Conservation (phyloP, 2,797 vertebrate species). For the Helarctos malayanus region DNA sequence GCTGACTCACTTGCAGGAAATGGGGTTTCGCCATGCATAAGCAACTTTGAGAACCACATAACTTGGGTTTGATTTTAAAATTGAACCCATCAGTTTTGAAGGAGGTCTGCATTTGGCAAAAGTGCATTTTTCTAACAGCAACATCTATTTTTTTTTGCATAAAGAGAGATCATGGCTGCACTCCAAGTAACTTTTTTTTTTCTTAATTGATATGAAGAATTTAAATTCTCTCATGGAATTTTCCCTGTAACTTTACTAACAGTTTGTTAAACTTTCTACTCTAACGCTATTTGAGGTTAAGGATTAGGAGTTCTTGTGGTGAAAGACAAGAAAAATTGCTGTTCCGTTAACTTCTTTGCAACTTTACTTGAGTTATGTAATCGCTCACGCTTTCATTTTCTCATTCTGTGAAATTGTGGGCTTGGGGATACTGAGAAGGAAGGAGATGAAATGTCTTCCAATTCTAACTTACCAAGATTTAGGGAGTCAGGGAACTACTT, state of each 20-base stretch:
- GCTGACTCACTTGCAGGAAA: conserved; percentile 72
- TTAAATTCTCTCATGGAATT: conserved; percentile 56
- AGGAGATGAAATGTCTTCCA: not conserved
- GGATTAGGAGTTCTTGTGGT: not conserved
- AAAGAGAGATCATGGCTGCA: not conserved
- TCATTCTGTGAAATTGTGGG: not conserved
- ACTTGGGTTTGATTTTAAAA: conserved; percentile 74
- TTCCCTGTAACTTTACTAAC: conserved; percentile 46
- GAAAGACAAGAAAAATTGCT: conserved; percentile 15
- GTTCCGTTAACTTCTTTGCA: not conserved
- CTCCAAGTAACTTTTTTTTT: not conserved
- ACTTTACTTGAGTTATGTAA: not conserved
- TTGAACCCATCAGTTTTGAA: conserved; percentile 55
- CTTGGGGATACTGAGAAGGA: not conserved
- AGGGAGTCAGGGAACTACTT: not conserved
- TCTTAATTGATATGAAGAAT: conserved; percentile 31
- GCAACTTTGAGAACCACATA: conserved; percentile 46
- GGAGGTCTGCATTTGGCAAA: conserved; percentile 58
- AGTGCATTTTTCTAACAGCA: conserved; percentile 57
- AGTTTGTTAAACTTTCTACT: not conserved
- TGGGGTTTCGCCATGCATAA: conserved; percentile 60
- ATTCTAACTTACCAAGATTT: not conserved
- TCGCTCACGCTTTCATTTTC: not conserved
- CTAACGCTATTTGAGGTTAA: not conserved
- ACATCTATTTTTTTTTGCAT: conserved; percentile 1